Conservation (phyloP, 1,140 invertebrate species). For the Melanaphis sacchari region DNA sequence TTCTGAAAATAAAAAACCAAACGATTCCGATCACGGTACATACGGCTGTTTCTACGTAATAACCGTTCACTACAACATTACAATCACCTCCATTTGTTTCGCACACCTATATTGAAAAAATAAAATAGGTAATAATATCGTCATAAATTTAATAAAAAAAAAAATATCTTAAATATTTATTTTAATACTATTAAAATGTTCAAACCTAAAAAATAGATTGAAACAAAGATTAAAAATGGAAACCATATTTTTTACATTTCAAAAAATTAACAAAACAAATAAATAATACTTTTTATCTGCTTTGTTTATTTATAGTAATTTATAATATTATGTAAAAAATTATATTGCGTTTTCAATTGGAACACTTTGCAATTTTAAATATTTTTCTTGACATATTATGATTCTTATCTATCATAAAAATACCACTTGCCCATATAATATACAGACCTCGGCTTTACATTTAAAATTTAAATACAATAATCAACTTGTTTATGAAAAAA, state of each 20-base stretch:
- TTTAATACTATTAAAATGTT: background rate
- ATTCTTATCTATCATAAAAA: background rate
- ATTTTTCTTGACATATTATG: too few species aligned
- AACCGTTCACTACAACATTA: background rate
- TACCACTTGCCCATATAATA: too few species aligned
- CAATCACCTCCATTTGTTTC: background rate
- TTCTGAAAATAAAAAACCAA: conserved; percentile 11
- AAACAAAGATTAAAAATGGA: background rate
- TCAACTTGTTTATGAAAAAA: background rate
- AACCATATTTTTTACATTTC: background rate
- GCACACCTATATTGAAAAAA: background rate
- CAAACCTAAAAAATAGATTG: background rate
- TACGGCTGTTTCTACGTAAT: background rate
- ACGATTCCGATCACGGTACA: background rate
- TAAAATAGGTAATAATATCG: background rate
- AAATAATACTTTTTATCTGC: background rate
- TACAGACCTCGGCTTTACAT: too few species aligned
- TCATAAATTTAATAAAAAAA: background rate
- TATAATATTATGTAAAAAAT: too few species aligned
- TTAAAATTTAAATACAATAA: background rate
- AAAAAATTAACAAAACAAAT: background rate
- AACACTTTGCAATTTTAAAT: background rate
- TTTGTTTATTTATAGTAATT: background rate
- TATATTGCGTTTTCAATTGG: background rate
- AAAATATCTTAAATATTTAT: background rate